These are phyloP conservation scores for Thunnus thynnus DNA, from an alignment of 2,113 vertebrate genomes.

Conservation along the genomic window DNA sequence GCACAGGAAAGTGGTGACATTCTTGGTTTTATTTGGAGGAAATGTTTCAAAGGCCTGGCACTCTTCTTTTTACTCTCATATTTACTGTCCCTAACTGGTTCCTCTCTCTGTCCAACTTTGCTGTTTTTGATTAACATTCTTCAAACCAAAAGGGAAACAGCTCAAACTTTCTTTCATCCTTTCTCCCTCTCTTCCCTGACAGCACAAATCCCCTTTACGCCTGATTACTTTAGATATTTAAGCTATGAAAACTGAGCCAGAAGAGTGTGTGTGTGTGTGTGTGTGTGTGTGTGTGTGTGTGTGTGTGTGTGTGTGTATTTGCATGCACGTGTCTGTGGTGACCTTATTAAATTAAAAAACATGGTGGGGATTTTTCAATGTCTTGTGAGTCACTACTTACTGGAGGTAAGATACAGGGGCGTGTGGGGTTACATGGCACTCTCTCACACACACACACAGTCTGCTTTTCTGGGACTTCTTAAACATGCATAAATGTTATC, in stretches of 20 bases:
- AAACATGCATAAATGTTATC: neutral
- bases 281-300: slow-evolving; percentile 24
- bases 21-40: neutral
- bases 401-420: too few relatives aligned
- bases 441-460: neutral
- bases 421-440: neutral
- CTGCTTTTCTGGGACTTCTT: neutral
- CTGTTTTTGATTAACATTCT: slow-evolving; percentile 15
- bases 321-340: neutral
- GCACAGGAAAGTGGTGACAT: too few relatives aligned
- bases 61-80: neutral
- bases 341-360: neutral
- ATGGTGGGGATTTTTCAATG: slow-evolving; percentile 23
- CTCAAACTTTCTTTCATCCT: neutral
- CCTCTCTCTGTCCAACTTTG: neutral
- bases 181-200: neutral
- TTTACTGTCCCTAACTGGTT: neutral
- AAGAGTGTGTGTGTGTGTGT: slow-evolving; percentile 17
- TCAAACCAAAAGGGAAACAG: neutral
- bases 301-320: slow-evolving; percentile 22
- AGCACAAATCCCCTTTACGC: slow-evolving; percentile 27
- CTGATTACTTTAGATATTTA: slow-evolving; percentile 66
- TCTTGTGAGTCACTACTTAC: neutral
- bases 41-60: neutral
- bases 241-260: slow-evolving; percentile 42